phyloP scores from a whole-genome alignment of 1,140 invertebrate species.

The Bicyclus anynana region DNA sequence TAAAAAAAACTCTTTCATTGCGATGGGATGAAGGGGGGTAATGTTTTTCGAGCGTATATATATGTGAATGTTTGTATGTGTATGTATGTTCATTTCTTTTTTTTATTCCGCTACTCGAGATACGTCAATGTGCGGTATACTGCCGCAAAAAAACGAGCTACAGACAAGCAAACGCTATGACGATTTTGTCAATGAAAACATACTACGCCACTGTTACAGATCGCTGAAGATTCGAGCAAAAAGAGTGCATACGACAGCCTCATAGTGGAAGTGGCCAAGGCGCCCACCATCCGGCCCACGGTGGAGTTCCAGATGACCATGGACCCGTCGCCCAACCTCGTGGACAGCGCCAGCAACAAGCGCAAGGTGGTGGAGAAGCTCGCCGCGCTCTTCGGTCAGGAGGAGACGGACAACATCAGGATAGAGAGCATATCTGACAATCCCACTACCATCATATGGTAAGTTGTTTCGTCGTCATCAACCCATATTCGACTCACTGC shows the following conservation, averaged over 20 bases:
- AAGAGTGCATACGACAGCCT: slow-evolving; percentile 87
- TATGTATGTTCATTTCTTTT: too few relatives aligned
- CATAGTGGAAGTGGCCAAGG: slow-evolving; percentile 83
- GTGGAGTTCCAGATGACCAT: slow-evolving; percentile 88
- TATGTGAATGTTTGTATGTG: too few relatives aligned
- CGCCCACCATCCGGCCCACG: slow-evolving; percentile 74
- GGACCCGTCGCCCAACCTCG: slow-evolving; percentile 85
- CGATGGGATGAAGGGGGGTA: too few relatives aligned
- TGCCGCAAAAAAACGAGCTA: too few relatives aligned
- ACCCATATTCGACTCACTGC: too few relatives aligned
- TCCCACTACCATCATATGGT: slow-evolving; percentile 87
- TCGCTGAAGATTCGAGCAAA: slow-evolving; percentile 82
- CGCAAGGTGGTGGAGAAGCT: slow-evolving; percentile 89
- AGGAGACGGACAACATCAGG: slow-evolving; percentile 83
- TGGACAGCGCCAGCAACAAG: slow-evolving; percentile 82
- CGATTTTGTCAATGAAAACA: neutral
- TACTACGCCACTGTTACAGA: slow-evolving; percentile 36
- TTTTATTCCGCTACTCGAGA: too few relatives aligned
- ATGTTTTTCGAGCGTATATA: too few relatives aligned
- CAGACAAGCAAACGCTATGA: too few relatives aligned
- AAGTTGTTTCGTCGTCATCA: too few relatives aligned
- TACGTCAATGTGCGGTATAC: too few relatives aligned
- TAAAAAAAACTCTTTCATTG: too few relatives aligned
- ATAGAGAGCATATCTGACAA: slow-evolving; percentile 80
- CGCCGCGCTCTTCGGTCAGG: slow-evolving; percentile 86